These are phyloP conservation scores for Miltochrista miniata DNA, from an alignment of 2,888 invertebrate genomes.

Conservation along the genomic window DNA sequence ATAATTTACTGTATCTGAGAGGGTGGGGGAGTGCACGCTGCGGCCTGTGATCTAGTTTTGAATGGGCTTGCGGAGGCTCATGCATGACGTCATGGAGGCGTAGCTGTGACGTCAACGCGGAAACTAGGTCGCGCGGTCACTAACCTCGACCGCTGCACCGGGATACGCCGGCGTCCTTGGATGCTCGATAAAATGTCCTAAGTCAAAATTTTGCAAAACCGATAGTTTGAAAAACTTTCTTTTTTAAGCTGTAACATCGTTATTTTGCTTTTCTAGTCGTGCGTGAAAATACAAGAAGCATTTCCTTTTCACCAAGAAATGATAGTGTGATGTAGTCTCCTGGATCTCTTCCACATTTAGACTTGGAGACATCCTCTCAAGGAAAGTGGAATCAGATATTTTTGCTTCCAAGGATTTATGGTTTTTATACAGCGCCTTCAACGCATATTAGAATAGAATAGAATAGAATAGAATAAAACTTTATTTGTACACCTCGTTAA, in stretches of 20 bases:
- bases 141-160: constrained; percentile 69
- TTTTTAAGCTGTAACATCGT: too few species aligned
- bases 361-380: too few species aligned
- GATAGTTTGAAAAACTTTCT: background rate
- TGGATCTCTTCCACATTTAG: too few species aligned
- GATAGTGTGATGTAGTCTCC: too few species aligned
- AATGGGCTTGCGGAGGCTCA: constrained; percentile 74
- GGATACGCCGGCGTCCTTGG: constrained; percentile 55
- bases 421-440: too few species aligned
- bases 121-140: constrained; percentile 76
- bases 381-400: too few species aligned
- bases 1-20: constrained; percentile 38
- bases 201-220: constrained; percentile 14
- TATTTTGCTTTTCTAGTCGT: background rate
- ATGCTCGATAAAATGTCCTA: constrained; percentile 25
- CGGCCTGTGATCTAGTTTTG: constrained; percentile 76
- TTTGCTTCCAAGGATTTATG: too few species aligned
- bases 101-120: constrained; percentile 72
- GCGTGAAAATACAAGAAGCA: too few species aligned
- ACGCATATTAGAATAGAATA: too few species aligned
- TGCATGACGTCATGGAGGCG: constrained; percentile 77
- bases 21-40: constrained; percentile 53
- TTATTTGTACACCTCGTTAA: too few species aligned
- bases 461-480: too few species aligned
- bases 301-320: too few species aligned